Evolutionary conservation across 2,888 invertebrate species (phyloP).

Genomic region (Leptopterna dolabrata): DNA sequence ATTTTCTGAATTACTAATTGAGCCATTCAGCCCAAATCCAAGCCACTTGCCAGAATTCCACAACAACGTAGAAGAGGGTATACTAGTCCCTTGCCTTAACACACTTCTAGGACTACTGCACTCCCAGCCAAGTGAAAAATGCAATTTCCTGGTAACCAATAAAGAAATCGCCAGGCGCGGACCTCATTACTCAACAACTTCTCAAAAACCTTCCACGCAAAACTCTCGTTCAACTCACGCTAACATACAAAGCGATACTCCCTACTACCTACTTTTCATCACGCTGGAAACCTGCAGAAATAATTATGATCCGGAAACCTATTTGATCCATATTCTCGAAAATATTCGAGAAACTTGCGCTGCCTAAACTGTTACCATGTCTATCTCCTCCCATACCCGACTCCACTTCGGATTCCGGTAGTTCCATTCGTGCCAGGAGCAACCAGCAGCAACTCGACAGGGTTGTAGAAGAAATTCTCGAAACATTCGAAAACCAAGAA

Average conservation of each 20-base stretch:
- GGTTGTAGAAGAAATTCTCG: not conserved
- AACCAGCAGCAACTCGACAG: not conserved
- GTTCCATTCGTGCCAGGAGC: not conserved
- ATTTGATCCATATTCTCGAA: too few relatives aligned
- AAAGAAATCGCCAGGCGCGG: slow-evolving; percentile 31
- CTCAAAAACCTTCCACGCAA: slow-evolving; percentile 21
- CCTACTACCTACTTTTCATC: not conserved
- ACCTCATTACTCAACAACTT: too few relatives aligned
- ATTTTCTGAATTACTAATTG: not conserved
- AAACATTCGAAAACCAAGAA: not conserved
- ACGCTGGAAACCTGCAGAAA: not conserved
- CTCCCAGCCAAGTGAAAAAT: slow-evolving; percentile 26
- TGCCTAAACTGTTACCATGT: too few relatives aligned
- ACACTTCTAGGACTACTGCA: slow-evolving; percentile 4
- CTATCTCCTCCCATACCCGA: too few relatives aligned
- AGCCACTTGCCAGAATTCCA: slow-evolving; percentile 5
- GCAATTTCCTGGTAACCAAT: not conserved
- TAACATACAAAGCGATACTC: not conserved
- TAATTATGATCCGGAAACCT: not conserved
- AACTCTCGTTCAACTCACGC: not conserved
- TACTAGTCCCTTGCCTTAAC: not conserved
- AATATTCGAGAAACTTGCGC: too few relatives aligned
- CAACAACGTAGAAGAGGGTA: not conserved
- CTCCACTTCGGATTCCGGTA: not conserved
- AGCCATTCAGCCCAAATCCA: not conserved